Conservation (phyloP, 1,140 invertebrate genomes). For the Drosophila cardini region DNA sequence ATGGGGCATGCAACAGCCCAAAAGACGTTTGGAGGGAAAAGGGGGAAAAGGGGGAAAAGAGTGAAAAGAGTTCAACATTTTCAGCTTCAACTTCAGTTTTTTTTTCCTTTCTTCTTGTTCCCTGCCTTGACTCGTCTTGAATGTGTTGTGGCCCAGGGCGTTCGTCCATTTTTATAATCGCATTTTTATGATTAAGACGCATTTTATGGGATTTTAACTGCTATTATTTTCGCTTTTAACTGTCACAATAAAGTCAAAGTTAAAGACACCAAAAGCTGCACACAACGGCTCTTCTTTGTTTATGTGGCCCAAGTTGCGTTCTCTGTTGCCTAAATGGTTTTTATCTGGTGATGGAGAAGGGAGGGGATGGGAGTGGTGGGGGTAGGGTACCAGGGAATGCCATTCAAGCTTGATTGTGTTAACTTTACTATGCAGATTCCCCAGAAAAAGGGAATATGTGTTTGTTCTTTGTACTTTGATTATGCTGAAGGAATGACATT, state of each 20-base stretch:
- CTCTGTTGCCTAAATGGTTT: slow-evolving; percentile 10
- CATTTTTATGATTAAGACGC: slow-evolving; percentile 84
- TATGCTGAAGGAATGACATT: not conserved
- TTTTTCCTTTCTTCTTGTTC: not conserved
- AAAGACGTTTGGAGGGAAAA: slow-evolving; percentile 35
- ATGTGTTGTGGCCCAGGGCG: slow-evolving; percentile 19
- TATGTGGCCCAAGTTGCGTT: slow-evolving; percentile 46
- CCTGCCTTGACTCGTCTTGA: not conserved
- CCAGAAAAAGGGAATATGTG: not conserved
- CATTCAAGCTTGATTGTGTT: slow-evolving; percentile 15
- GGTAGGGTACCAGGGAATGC: not conserved
- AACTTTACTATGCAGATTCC: slow-evolving; percentile 17
- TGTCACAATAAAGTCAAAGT: slow-evolving; percentile 83
- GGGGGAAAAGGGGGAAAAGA: too few relatives aligned
- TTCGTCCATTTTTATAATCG: slow-evolving; percentile 82
- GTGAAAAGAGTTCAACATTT: slow-evolving; percentile 58
- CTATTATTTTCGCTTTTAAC: slow-evolving; percentile 84
- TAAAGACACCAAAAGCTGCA: slow-evolving; percentile 78
- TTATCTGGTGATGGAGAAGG: not conserved
- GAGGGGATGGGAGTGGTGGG: not conserved
- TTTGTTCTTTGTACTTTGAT: not conserved
- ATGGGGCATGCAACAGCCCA: slow-evolving; percentile 19
- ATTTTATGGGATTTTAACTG: slow-evolving; percentile 83
- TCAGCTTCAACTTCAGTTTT: not conserved
- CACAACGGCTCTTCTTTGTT: slow-evolving; percentile 65